Evolutionary conservation across 2,113 vertebrate species (phyloP), one percentile per base, ranked within the genome.

Genomic region (Carettochelys insculpta): DNA sequence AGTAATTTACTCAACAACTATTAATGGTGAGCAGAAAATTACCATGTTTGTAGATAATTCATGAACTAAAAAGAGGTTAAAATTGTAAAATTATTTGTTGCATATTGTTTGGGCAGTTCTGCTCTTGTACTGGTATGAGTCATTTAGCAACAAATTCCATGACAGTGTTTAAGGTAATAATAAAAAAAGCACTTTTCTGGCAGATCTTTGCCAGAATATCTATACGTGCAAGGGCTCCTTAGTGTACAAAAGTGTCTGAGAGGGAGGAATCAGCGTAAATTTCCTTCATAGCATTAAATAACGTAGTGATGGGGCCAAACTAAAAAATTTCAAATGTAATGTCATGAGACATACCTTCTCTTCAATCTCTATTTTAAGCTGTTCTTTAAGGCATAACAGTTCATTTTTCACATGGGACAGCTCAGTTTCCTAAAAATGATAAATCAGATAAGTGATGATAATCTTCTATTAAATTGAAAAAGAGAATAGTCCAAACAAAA

Each of bases 341-440:
- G 51, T 8, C 29, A 95, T 38, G 83, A 90, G 45, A 96, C 90
- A 53, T 89, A 99, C 99, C 97, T 97, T 99, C 88, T 98, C 96
- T 97, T 96, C 96, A 80, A 77, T 98, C 97, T 98, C 97, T 87
- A 83, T 92, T 95, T 98, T 96, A 95, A 99, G 96, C 52, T 99
- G 95, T 82, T 98, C 96, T 93, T 97, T 98, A 85, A 98, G 91
- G 81, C 95, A 95, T 2, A 92, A 94, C 94, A 98, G 96, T 95
- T 99, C 98, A 9, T 78, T 96, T 95, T 97, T 98, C 65, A 98
- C 92, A 93, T 95, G 96, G 5, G 94, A 97, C 8, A 99, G 80
- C 75, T 99, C 98, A 80, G 82, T 93, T 89, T 98, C 98, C 99
- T 99, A 88, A 93, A 96, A 96, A 91, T 22, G 95, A 94, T 58